These are phyloP conservation scores for Orthosia gracilis DNA, from an alignment of 2,888 invertebrate species.

Conservation along the genomic window DNA sequence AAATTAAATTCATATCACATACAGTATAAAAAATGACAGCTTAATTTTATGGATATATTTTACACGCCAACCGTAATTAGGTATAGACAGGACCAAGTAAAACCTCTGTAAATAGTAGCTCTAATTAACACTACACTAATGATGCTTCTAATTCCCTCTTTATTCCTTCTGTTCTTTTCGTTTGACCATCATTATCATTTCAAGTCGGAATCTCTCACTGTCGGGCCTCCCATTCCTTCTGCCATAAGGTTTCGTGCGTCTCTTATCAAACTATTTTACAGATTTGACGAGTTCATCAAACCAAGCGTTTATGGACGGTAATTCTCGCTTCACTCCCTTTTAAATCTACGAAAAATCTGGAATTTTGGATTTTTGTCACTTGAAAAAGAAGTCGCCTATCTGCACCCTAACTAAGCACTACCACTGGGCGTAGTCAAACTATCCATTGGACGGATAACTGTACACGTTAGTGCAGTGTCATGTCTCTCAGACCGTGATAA, in stretches of 20 bases:
- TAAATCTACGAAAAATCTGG: no score
- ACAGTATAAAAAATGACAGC: neutral
- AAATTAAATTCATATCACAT: neutral
- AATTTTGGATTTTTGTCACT: no score
- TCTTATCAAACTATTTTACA: no score
- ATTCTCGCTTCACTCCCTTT: no score
- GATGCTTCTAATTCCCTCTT: neutral
- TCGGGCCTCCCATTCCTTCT: no score
- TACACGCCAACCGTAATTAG: neutral
- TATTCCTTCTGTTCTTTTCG: neutral
- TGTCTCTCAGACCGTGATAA: conserved; percentile 72
- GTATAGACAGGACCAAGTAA: neutral
- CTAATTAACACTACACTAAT: neutral
- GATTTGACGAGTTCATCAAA: no score
- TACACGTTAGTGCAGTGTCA: conserved; percentile 69
- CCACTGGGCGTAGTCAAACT: conserved; percentile 73
- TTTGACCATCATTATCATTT: no score
- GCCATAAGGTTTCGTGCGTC: no score
- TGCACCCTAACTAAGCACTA: conserved; percentile 39
- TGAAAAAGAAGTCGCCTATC: conserved; percentile 21
- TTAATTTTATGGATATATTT: neutral
- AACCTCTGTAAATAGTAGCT: neutral
- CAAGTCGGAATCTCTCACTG: no score
- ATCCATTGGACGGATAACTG: conserved; percentile 73
- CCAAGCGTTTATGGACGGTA: no score